Evolutionary conservation across 2,888 invertebrate genomes (phyloP), one percentile per base, ranked within the genome.

Genomic region (Chironomus riparius): DNA sequence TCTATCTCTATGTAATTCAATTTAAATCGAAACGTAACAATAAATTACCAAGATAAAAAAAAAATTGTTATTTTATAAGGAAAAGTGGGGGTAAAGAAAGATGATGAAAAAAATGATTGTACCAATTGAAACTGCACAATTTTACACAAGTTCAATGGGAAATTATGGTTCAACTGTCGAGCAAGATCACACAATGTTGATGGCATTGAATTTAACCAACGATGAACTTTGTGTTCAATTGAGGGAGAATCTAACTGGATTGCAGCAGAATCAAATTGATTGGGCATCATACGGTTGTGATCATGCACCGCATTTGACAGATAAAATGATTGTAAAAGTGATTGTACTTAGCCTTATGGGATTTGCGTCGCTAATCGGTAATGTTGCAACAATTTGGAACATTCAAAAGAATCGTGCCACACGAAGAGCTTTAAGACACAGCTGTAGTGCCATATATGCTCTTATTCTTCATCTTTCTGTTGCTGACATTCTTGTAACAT

Each of bases 391-490:
- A 0, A 89, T 94, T 79, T 87, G 90, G 83, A 92, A 92, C 79
- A 91, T 93, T 80, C 87, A 87, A 78, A 87, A 87, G 80, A 89
- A 90, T 4, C 88, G 89, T 78, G 83, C 87, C 21, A 85, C 86
- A 24, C 83, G 88, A 10, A 84, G 87, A 21, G 83, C 87, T 78
- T 50, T 68, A 4, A 85, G 88, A 10, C 89, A 89, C 21, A 87
- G 87, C 10, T 90, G 89, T 87, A 89, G 90, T 48, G 89, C 90
- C 0, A 89, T 91, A 78, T 92, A 93, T 80, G 90, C 90, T 69
- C 84, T 94, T 68, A 92, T 94, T 80, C 88, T 92, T 75, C 93
- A 94, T 81, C 85, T 94, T n/a, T 92, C 93, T 13, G 87, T 93
- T 71, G 92, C 94, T 1, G 94, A 94, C 83, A 85, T 94, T 15